Base-by-base conservation (phyloP, 2,113 vertebrate genomes). In the Polypterus senegalus region DNA sequence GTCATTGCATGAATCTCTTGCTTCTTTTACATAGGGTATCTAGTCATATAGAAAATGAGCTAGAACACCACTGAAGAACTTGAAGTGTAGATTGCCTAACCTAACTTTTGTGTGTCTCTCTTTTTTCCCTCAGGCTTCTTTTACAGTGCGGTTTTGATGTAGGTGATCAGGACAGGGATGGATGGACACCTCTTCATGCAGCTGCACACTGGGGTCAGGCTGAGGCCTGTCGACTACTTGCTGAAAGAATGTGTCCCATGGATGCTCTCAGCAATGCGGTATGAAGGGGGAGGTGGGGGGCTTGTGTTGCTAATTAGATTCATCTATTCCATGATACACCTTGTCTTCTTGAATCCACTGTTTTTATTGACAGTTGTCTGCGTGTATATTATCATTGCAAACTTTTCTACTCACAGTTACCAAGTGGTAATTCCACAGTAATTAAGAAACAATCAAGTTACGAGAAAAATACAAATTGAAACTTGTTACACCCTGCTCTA, bases 161-260 rank as follows among this genome's bases (percentile, higher is more conserved):
- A 69, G 91, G 91, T 0, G 85, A 88, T 47, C 83, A 82, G 66
- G 94, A 97, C 77, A 79, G 79, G 0, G 93, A 97, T 3, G 93
- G 93, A 67, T 97, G 94, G 94, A 97, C 94, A 0, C 92, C 94
- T 0, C 89, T 97, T 3, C 94, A 97, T 0, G 94, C 92, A 1
- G 93, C 94, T 0, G 90, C 94, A 0, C 93, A 97, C 71, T 97
- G 94, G 94, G 92, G 92, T 3, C 89, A 96, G 69, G 88, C 86
- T 7, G 92, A 97, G 52, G 92, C 93, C 1, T 97, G 92, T 61
- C 77, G 81, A 66, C 80, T 94, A 69, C 78, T 97, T 68, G 90
- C 92, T 0, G 92, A 97, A 69, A 88, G 92, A 0, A 79, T 96
- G 55, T 97, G 94, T 59, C 83, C 95, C 58, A 97, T 97, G 94